These are phyloP conservation scores for Salvelinus fontinalis DNA, from an alignment of 2,113 vertebrate species.

Conservation along the genomic window DNA sequence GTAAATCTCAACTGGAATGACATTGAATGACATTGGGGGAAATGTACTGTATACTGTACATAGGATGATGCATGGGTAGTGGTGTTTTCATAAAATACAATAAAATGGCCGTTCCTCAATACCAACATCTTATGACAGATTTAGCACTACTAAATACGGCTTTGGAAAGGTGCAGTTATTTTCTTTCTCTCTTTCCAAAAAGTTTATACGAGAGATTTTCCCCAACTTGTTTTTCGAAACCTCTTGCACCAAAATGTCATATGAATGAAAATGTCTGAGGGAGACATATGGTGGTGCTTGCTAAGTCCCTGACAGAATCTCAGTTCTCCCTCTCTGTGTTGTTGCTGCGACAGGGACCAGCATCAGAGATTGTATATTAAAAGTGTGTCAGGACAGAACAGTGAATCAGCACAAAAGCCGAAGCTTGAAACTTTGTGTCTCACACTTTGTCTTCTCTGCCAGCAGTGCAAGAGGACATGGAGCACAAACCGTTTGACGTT, in stretches of 20 bases:
- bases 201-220: conserved; percentile 45
- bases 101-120: conserved; percentile 37
- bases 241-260: conserved; percentile 57
- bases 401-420: conserved; percentile 28
- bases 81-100: conserved; percentile 28
- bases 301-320: conserved; percentile 56
- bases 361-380: conserved; percentile 52
- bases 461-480: conserved; percentile 19
- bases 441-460: conserved; percentile 21
- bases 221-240: conserved; percentile 48
- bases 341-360: conserved; percentile 41
- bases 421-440: conserved; percentile 16
- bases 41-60: not conserved
- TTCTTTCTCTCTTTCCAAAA: conserved; percentile 11
- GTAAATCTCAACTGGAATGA: not conserved
- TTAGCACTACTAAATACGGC: conserved; percentile 28
- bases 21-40: not conserved
- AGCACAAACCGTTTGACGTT: conserved; percentile 13
- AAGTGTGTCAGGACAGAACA: conserved; percentile 46
- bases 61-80: conserved; percentile 32
- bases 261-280: conserved; percentile 60
- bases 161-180: conserved; percentile 45
- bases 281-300: conserved; percentile 55
- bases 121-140: conserved; percentile 18
- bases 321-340: conserved; percentile 25